These are phyloP conservation scores for Chaetoderma sp. DNA, from an alignment of 2,888 invertebrate species.

Conservation along the genomic window DNA sequence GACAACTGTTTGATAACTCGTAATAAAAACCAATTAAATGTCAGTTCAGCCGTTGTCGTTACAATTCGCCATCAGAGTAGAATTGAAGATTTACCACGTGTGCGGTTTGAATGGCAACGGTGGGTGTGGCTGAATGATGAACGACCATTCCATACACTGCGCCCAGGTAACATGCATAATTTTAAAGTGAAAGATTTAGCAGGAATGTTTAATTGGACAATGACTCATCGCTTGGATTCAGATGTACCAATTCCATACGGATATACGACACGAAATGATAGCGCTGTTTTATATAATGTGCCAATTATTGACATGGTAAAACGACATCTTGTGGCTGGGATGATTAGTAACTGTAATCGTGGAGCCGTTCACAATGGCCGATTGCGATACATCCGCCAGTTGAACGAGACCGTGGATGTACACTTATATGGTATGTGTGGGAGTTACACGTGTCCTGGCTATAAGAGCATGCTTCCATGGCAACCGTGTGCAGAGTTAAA, in stretches of 20 bases:
- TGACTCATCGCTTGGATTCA: background rate
- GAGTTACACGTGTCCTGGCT: background rate
- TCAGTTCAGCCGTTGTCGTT: background rate
- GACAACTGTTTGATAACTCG: constrained; percentile 2
- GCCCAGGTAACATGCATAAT: background rate
- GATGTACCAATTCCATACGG: background rate
- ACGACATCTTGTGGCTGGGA: background rate
- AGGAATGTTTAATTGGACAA: background rate
- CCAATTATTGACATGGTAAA: background rate
- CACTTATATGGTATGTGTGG: background rate
- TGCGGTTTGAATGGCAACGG: background rate
- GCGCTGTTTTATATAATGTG: no score
- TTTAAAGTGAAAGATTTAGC: background rate
- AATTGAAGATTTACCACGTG: background rate
- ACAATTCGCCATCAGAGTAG: background rate
- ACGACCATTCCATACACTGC: constrained; percentile 1
- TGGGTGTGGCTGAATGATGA: constrained; percentile 4
- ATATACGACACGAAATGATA: background rate
- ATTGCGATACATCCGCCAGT: background rate
- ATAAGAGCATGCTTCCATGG: background rate
- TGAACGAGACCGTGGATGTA: background rate
- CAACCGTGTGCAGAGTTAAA: background rate
- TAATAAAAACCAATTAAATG: background rate
- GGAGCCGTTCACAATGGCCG: background rate
- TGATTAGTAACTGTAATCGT: background rate